Percentiles rank a stretch among this genome's conserved stretches.
Evolutionary conservation across 2,113 vertebrate species (phyloP).

Genomic region (Ammodytes dubius): DNA sequence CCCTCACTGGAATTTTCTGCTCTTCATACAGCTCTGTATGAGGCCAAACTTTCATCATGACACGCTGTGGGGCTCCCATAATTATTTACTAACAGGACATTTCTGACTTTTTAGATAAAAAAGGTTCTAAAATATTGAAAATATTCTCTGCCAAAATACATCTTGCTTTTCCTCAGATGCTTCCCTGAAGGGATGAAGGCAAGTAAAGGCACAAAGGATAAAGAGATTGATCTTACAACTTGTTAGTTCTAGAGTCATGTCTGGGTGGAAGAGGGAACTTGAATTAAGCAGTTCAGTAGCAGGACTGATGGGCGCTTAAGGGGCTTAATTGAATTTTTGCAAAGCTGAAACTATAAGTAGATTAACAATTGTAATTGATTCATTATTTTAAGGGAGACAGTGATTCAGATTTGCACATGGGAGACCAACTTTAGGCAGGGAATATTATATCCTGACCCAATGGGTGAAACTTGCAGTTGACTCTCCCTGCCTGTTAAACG

Average conservation of each 20-base stretch:
- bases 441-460: not conserved
- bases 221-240: not conserved
- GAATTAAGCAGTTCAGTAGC: not conserved
- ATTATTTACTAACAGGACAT: conserved; percentile 2
- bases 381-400: not conserved
- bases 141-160: not conserved
- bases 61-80: not conserved
- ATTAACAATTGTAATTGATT: not conserved
- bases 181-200: not conserved
- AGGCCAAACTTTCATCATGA: conserved; percentile 19
- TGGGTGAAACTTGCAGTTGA: not conserved
- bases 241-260: not conserved
- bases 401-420: not conserved
- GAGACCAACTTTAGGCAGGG: not conserved
- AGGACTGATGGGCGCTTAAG: not conserved
- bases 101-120: not conserved
- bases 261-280: not conserved
- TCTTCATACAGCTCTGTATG: not conserved
- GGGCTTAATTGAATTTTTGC: not conserved
- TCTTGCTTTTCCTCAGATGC: not conserved
- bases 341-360: not conserved
- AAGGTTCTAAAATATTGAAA: not conserved
- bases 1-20: conserved; percentile 14
- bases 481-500: not conserved
- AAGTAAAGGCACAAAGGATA: not conserved